Evolutionary conservation across 1,140 invertebrate genomes (phyloP).

Genomic region (Drosophila kanapiae): DNA sequence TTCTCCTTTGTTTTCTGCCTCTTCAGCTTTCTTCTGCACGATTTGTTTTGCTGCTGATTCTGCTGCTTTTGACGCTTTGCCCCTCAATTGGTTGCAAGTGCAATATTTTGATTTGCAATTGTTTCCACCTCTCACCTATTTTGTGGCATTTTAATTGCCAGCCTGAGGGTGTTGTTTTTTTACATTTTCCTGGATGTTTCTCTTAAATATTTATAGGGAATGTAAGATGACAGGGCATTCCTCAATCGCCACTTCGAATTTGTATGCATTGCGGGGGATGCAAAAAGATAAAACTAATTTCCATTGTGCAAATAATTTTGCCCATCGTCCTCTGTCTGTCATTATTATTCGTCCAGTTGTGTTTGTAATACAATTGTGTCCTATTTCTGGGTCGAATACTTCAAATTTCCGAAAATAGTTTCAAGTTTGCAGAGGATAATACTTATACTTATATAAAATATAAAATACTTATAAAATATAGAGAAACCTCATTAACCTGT

Average conservation of each 20-base stretch:
- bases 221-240: no score
- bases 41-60: conserved; percentile 60
- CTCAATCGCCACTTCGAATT: conserved; percentile 8
- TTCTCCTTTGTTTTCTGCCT: conserved; percentile 11
- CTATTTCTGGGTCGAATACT: neutral
- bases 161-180: no score
- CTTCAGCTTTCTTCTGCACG: conserved; percentile 58
- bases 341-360: conserved; percentile 53
- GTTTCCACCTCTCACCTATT: conserved; percentile 14
- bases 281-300: conserved; percentile 67
- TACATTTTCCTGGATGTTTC: neutral
- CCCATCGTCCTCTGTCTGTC: conserved; percentile 34
- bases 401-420: neutral
- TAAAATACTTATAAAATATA: neutral
- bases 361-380: neutral
- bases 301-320: conserved; percentile 64
- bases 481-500: neutral
- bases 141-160: neutral
- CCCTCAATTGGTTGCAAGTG: conserved; percentile 69
- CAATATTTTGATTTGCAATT: conserved; percentile 79
- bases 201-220: neutral
- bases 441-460: neutral
- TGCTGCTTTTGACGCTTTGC: conserved; percentile 55
- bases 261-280: conserved; percentile 49
- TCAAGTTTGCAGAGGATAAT: neutral